A percentile compares a stretch with the other conserved stretches of the same genome.
These are phyloP conservation scores for Julus scanicus DNA, from an alignment of 2,888 invertebrate genomes.

Conservation along the genomic window DNA sequence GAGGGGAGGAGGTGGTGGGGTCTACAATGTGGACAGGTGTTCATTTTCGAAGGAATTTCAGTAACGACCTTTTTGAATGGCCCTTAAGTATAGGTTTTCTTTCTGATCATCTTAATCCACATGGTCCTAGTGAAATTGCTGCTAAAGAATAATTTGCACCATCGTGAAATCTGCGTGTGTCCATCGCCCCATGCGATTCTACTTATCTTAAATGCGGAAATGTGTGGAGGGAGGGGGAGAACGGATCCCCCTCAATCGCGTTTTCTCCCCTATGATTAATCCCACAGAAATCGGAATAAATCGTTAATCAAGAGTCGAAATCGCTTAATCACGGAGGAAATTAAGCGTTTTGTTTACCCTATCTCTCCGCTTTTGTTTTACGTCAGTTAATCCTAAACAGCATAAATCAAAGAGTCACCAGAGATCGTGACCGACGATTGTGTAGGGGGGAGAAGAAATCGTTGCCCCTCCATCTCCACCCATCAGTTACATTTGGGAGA, in stretches of 20 bases:
- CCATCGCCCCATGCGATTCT: not conserved
- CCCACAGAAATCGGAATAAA: not conserved
- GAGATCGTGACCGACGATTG: not conserved
- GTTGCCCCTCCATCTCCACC: not conserved
- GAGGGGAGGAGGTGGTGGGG: too few relatives aligned
- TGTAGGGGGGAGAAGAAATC: too few relatives aligned
- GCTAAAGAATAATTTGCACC: too few relatives aligned
- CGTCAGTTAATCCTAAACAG: not conserved
- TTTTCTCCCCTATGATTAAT: not conserved
- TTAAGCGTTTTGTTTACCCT: conserved; percentile 21
- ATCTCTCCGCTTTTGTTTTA: not conserved
- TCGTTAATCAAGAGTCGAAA: conserved; percentile 30
- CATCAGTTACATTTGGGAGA: not conserved
- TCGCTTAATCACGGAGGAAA: conserved; percentile 39
- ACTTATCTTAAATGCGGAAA: not conserved
- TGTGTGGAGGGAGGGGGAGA: not conserved
- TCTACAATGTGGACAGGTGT: too few relatives aligned
- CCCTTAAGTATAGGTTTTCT: too few relatives aligned
- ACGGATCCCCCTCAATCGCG: not conserved
- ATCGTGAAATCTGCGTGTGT: too few relatives aligned
- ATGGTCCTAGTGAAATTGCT: too few relatives aligned
- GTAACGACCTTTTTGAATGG: too few relatives aligned
- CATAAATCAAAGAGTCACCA: conserved; percentile 6
- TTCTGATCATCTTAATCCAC: too few relatives aligned
- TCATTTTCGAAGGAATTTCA: too few relatives aligned